phyloP scores from a whole-genome alignment of 2,888 invertebrate species.

The Sarcophaga variegata region DNA sequence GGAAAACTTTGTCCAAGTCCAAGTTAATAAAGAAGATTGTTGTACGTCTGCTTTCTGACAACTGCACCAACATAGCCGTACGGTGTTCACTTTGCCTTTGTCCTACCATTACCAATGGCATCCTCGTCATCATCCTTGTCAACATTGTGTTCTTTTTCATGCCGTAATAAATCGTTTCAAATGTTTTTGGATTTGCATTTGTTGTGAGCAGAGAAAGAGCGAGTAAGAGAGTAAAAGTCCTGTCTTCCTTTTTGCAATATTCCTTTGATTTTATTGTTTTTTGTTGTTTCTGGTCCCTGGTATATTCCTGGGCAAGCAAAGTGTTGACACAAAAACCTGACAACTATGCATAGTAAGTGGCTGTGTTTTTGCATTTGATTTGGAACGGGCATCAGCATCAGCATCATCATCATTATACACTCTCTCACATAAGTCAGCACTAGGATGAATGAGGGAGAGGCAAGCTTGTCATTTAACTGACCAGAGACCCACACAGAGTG shows the following conservation, averaged over 20 bases:
- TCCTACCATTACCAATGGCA: neutral
- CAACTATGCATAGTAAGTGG: slow-evolving; percentile 19
- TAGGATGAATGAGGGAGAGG: neutral
- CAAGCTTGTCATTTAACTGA: slow-evolving; percentile 9
- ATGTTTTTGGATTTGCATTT: no score
- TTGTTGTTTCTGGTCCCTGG: neutral
- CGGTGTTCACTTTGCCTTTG: no score
- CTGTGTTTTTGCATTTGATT: neutral
- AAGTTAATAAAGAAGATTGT: neutral
- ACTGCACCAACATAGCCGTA: neutral
- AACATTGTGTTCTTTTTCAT: neutral
- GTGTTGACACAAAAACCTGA: slow-evolving; percentile 47
- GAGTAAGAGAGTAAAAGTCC: no score
- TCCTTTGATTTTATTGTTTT: neutral
- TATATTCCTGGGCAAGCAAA: slow-evolving; percentile 21
- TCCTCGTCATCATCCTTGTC: neutral
- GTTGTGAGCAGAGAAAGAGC: no score
- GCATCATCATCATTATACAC: neutral
- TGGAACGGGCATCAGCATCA: neutral
- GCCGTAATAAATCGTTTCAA: neutral
- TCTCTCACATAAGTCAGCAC: neutral
- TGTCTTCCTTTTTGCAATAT: no score
- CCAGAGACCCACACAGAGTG: neutral
- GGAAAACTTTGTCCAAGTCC: neutral
- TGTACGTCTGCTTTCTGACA: neutral